Conservation (phyloP, 2,888 invertebrate species). For the Maniola hyperantus region DNA sequence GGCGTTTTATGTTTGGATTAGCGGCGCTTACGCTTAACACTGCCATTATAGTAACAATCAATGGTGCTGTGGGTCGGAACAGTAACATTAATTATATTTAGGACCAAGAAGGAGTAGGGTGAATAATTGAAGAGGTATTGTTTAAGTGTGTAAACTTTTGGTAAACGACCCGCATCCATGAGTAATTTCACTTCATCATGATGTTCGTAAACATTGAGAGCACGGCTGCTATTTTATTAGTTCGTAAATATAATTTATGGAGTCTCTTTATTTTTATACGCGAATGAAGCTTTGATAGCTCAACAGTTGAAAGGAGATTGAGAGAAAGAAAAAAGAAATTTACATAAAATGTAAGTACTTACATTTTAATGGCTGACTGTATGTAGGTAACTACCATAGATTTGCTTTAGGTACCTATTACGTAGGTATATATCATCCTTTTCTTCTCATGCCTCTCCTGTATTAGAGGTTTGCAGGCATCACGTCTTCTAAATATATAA, state of each 20-base stretch:
- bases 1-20: slow-evolving; percentile 61
- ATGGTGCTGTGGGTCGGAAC: slow-evolving; percentile 31
- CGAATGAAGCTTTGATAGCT: neutral
- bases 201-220: slow-evolving; percentile 59
- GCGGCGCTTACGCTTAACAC: slow-evolving; percentile 73
- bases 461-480: too few species aligned
- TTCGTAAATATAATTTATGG: slow-evolving; percentile 29
- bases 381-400: too few species aligned
- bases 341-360: too few species aligned
- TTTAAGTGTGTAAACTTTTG: slow-evolving; percentile 76
- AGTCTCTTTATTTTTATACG: neutral
- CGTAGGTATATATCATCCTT: too few species aligned
- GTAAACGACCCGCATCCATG: slow-evolving; percentile 66
- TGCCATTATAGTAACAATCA: slow-evolving; percentile 57
- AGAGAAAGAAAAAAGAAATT: neutral
- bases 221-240: slow-evolving; percentile 61
- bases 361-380: too few species aligned
- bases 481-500: too few species aligned
- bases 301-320: neutral
- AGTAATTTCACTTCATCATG: slow-evolving; percentile 66
- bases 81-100: slow-evolving; percentile 60
- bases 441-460: too few species aligned
- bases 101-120: slow-evolving; percentile 30
- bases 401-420: too few species aligned
- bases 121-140: slow-evolving; percentile 71